A percentile compares a stretch with the other conserved stretches of the same genome.
These are phyloP conservation scores for Erpetoichthys calabaricus DNA, from an alignment of 2,797 vertebrate species.

Conservation along the genomic window DNA sequence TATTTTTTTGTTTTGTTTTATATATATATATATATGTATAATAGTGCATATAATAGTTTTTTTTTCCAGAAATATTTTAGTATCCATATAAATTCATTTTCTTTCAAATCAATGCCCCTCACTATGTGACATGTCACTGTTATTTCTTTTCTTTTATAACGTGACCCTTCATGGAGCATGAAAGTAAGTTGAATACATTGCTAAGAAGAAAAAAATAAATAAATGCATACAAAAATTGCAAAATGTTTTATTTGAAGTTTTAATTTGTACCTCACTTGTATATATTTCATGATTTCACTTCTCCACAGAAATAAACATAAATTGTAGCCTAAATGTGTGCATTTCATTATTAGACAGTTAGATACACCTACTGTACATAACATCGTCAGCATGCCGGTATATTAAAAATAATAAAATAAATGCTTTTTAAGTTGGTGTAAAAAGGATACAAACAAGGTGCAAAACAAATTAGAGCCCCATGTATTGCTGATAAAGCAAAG, in stretches of 20 bases:
- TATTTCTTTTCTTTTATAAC: constrained; percentile 42
- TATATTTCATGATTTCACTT: constrained; percentile 44
- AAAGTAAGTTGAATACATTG: constrained; percentile 44
- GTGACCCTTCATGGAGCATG: constrained; percentile 53
- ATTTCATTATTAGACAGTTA: neutral
- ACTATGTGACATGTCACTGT: constrained; percentile 54
- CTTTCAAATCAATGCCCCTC: constrained; percentile 28
- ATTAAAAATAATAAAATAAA: too few species aligned
- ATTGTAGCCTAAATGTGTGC: constrained; percentile 33
- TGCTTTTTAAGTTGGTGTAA: too few species aligned
- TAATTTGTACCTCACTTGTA: constrained; percentile 45
- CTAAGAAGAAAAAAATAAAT: constrained; percentile 24
- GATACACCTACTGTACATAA: too few species aligned
- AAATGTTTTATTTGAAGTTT: constrained; percentile 32
- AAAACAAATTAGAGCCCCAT: too few species aligned
- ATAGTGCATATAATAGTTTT: neutral
- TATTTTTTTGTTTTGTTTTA: constrained; percentile 54
- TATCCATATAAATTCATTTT: constrained; percentile 37
- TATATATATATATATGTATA: too few species aligned
- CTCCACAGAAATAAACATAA: constrained; percentile 55
- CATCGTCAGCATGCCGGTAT: too few species aligned
- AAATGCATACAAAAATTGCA: constrained; percentile 22
- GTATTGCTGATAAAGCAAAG: too few species aligned
- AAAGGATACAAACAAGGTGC: too few species aligned
- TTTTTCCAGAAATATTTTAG: constrained; percentile 54